These are phyloP conservation scores for Prionailurus viverrinus DNA, from an alignment of 2,113 vertebrate species.

Conservation along the genomic window DNA sequence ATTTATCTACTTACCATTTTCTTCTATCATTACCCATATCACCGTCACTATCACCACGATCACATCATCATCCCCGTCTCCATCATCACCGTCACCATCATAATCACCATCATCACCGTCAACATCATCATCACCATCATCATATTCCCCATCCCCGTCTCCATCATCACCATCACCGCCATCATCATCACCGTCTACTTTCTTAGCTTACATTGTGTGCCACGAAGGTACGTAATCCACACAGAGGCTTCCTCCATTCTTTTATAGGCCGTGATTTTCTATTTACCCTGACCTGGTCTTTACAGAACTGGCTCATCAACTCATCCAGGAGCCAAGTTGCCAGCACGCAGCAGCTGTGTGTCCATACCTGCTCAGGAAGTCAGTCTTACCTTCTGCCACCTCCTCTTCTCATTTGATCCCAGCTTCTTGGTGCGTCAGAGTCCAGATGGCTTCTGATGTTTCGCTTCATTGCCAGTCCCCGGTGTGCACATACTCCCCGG, in stretches of 20 bases:
- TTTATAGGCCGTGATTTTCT: not conserved
- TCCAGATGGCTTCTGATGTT: not conserved
- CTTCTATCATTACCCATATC: not conserved
- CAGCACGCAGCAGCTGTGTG: not conserved
- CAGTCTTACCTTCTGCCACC: too few relatives aligned
- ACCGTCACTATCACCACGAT: not conserved
- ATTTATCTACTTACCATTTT: not conserved
- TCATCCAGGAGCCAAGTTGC: not conserved
- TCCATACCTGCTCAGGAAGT: not conserved
- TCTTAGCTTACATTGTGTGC: not conserved
- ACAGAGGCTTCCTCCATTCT: not conserved
- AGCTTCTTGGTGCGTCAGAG: not conserved
- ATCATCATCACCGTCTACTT: too few relatives aligned
- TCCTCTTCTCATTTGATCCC: not conserved
- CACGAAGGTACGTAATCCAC: not conserved
- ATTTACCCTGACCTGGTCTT: not conserved
- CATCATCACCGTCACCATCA: not conserved
- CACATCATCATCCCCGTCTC: fast-evolving
- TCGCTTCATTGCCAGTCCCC: not conserved
- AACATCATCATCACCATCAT: too few relatives aligned
- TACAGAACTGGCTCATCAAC: not conserved
- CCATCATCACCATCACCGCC: not conserved
- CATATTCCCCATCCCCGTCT: not conserved
- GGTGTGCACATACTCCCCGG: not conserved
- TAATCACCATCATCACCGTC: fast-evolving